These are phyloP conservation scores for Lysiphlebus fabarum DNA, from an alignment of 1,140 invertebrate genomes.

Conservation along the genomic window DNA sequence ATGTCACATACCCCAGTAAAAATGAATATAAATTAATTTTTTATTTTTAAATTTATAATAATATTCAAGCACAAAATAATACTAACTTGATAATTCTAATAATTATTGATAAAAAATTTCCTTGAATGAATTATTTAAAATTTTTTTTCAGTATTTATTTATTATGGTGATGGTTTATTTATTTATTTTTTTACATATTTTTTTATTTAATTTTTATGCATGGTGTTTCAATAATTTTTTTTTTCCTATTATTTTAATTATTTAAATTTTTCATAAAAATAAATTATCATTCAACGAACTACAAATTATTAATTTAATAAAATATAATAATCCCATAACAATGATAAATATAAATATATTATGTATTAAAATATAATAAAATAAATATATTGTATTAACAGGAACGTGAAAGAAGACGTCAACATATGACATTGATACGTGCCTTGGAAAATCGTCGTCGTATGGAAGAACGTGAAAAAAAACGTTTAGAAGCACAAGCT, in stretches of 20 bases:
- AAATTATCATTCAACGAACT: too few relatives aligned
- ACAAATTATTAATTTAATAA: too few relatives aligned
- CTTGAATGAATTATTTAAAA: background rate
- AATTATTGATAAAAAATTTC: too few relatives aligned
- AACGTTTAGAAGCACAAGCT: constrained; percentile 73
- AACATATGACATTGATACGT: constrained; percentile 85
- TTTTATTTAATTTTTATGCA: too few relatives aligned
- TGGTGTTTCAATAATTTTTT: too few relatives aligned
- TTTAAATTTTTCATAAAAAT: too few relatives aligned
- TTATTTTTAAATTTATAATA: background rate
- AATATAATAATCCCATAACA: too few relatives aligned
- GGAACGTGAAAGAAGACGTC: constrained; percentile 86
- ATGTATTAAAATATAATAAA: background rate
- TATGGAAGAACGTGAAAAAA: constrained; percentile 84
- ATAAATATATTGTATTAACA: constrained; percentile 40
- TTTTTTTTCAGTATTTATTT: background rate
- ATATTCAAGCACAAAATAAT: background rate
- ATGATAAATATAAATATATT: background rate
- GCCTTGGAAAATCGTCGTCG: constrained; percentile 80
- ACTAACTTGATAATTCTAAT: too few relatives aligned
- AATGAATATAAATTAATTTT: constrained; percentile 15
- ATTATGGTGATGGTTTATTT: too few relatives aligned
- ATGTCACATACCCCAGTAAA: constrained; percentile 56
- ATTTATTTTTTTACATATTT: too few relatives aligned
- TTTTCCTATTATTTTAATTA: too few relatives aligned